phyloP scores from a whole-genome alignment of 2,113 vertebrate genomes.

The Amphiprion percula region DNA sequence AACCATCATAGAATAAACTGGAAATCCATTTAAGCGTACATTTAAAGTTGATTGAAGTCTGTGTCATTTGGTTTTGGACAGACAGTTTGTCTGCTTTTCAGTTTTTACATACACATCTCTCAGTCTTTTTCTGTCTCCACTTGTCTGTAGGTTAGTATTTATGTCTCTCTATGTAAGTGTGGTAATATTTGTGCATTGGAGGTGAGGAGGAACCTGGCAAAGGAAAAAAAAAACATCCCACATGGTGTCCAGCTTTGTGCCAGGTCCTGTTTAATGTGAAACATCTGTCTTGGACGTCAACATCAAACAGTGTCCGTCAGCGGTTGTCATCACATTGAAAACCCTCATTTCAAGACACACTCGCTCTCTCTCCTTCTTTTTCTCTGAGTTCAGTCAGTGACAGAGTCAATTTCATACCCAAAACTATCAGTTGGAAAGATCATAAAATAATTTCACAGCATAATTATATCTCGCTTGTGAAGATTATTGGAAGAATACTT shows the following conservation, averaged over 20 bases:
- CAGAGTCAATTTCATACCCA: slow-evolving; percentile 39
- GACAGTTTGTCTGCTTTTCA: slow-evolving; percentile 31
- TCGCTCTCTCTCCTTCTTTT: not conserved
- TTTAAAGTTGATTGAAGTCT: slow-evolving; percentile 36
- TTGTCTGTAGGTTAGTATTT: slow-evolving; percentile 47
- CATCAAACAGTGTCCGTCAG: slow-evolving; percentile 46
- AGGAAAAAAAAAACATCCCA: slow-evolving; percentile 9
- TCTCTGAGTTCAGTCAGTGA: not conserved
- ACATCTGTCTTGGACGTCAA: slow-evolving; percentile 62
- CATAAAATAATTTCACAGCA: slow-evolving; percentile 52
- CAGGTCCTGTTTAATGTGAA: slow-evolving; percentile 60
- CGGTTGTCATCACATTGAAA: slow-evolving; percentile 3
- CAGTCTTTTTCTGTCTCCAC: not conserved
- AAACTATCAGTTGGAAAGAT: slow-evolving; percentile 50
- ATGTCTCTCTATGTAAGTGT: slow-evolving; percentile 10
- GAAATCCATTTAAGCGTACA: slow-evolving; percentile 21
- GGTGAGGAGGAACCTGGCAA: slow-evolving; percentile 2
- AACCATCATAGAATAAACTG: slow-evolving; percentile 27
- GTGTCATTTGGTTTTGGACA: slow-evolving; percentile 14
- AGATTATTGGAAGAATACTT: slow-evolving; percentile 28
- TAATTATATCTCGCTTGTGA: slow-evolving; percentile 11
- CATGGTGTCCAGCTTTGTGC: slow-evolving; percentile 35
- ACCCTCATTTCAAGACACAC: not conserved
- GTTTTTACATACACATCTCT: not conserved
- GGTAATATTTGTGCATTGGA: slow-evolving; percentile 31